Evolutionary conservation across 2,797 vertebrate species (phyloP).

Genomic region (Nannoperca australis): DNA sequence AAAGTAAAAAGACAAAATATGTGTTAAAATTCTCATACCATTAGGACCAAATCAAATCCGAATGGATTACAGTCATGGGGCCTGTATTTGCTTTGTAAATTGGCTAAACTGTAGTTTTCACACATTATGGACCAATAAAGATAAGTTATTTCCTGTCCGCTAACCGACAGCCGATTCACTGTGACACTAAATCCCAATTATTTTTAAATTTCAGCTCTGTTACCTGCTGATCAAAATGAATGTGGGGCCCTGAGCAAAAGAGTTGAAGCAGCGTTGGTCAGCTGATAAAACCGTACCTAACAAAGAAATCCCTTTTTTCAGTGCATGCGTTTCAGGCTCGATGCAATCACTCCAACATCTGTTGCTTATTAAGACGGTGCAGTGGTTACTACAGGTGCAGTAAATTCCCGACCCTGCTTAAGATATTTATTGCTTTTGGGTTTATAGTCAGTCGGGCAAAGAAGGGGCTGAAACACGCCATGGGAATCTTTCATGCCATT

Average conservation of each 20-base stretch:
- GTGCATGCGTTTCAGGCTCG: conserved; percentile 46
- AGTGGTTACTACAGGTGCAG: conserved; percentile 85
- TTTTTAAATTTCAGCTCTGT: conserved; percentile 67
- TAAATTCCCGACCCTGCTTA: conserved; percentile 82
- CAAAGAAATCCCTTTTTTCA: conserved; percentile 69
- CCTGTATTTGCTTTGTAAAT: conserved; percentile 36
- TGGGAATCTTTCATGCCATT: conserved; percentile 78
- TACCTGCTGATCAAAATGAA: conserved; percentile 67
- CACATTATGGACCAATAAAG: conserved; percentile 29
- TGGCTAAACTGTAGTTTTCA: conserved; percentile 54
- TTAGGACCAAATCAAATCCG: not conserved
- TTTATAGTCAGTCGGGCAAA: conserved; percentile 76
- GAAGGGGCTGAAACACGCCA: conserved; percentile 59
- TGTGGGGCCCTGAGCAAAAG: conserved; percentile 36
- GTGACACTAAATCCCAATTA: conserved; percentile 72
- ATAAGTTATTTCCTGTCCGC: conserved; percentile 69
- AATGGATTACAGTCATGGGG: conserved; percentile 32
- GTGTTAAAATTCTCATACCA: conserved; percentile 1
- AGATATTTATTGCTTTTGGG: conserved; percentile 85
- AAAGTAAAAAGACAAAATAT: conserved; percentile 21
- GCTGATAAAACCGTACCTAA: conserved; percentile 75
- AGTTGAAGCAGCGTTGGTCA: conserved; percentile 46
- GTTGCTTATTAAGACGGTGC: conserved; percentile 80
- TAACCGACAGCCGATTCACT: conserved; percentile 54
- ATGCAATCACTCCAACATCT: conserved; percentile 79